phyloP scores from a whole-genome alignment of 2,113 vertebrate genomes.

The Tyrannus savana region DNA sequence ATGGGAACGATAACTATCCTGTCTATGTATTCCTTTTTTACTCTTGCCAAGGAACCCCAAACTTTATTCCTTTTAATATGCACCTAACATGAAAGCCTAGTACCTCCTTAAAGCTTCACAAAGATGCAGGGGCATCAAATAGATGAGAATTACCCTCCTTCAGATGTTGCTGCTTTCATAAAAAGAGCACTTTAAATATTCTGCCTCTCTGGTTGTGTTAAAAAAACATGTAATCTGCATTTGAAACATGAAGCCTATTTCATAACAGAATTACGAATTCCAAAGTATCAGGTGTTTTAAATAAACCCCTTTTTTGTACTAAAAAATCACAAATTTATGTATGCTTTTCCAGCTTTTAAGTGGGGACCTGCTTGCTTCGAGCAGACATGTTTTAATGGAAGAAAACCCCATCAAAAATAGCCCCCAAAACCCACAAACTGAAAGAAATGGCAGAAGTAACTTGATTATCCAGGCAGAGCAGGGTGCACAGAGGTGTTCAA shows the following conservation, averaged over 20 bases:
- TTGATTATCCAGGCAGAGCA: neutral
- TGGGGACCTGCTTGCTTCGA: neutral
- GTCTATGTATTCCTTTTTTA: constrained; percentile 33
- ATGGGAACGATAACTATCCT: constrained; percentile 49
- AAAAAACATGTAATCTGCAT: constrained; percentile 28
- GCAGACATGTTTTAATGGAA: neutral
- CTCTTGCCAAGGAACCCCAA: constrained; percentile 38
- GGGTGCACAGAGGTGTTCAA: neutral
- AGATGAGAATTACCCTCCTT: constrained; percentile 57
- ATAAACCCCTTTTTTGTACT: constrained; percentile 18
- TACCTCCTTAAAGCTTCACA: constrained; percentile 36
- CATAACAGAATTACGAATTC: constrained; percentile 25
- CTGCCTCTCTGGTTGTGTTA: neutral
- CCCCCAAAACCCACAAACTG: neutral
- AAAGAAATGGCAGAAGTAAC: neutral
- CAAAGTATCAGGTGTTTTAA: neutral
- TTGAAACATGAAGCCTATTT: constrained; percentile 47
- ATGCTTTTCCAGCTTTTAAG: constrained; percentile 10
- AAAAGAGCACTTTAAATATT: constrained; percentile 36
- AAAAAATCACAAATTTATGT: neutral
- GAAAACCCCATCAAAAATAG: neutral
- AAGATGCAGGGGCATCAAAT: constrained; percentile 48
- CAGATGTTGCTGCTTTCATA: constrained; percentile 54
- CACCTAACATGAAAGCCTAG: constrained; percentile 44
- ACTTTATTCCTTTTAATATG: constrained; percentile 43